phyloP scores from a whole-genome alignment of 1,140 invertebrate species.

The Berghia stephanieae region DNA sequence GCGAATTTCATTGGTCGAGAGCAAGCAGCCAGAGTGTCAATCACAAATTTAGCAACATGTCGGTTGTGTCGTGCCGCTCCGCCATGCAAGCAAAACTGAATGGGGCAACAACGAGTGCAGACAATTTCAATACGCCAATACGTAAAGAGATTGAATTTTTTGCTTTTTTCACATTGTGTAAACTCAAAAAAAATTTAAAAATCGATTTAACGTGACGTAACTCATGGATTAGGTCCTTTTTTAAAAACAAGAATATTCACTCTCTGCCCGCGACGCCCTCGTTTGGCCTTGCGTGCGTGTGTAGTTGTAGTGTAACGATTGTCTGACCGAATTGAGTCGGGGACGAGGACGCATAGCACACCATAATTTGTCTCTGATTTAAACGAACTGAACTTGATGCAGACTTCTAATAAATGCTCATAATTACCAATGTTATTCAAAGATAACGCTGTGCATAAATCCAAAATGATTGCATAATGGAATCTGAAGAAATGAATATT shows the following conservation, averaged over 20 bases:
- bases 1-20: constrained; percentile 11
- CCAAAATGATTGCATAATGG: neutral
- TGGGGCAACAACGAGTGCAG: neutral
- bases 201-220: neutral
- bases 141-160: neutral
- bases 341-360: neutral
- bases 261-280: too few relatives aligned
- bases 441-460: too few relatives aligned
- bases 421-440: constrained; percentile 22
- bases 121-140: neutral
- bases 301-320: constrained; percentile 14
- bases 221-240: constrained; percentile 16
- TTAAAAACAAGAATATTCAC: neutral
- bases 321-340: neutral
- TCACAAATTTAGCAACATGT: constrained; percentile 28
- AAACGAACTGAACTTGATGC: neutral
- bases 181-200: neutral
- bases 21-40: constrained; percentile 16
- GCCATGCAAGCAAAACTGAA: neutral
- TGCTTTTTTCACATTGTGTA: too few relatives aligned
- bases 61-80: constrained; percentile 2
- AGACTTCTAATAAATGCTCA: neutral
- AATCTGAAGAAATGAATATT: constrained; percentile 16
- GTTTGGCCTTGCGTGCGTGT: constrained; percentile 24
- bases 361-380: neutral